Evolutionary conservation across 2,113 vertebrate genomes (phyloP).

Genomic region (Brienomyrus brachyistius): DNA sequence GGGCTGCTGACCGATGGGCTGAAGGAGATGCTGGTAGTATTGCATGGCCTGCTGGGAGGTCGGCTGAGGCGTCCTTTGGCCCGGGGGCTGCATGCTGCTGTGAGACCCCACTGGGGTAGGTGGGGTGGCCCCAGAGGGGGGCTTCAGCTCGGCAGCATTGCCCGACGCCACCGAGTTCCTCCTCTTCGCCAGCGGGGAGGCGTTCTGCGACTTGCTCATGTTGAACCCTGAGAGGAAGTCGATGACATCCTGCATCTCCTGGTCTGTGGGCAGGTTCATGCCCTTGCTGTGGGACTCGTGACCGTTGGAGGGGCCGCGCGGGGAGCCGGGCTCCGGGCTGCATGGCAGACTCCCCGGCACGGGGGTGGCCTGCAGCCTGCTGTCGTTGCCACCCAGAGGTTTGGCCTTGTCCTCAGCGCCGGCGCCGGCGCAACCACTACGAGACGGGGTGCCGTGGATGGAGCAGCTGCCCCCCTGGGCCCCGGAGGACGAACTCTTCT

Average conservation of each 20-base stretch:
- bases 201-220: constrained; percentile 96
- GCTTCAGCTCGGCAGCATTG: constrained; percentile 76
- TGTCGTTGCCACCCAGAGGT: constrained; percentile 56
- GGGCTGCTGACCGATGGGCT: constrained; percentile 73
- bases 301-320: constrained; percentile 59
- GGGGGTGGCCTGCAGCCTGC: constrained; percentile 75
- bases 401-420: constrained; percentile 79
- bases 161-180: constrained; percentile 82
- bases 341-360: constrained; percentile 71
- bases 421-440: constrained; percentile 62
- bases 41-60: constrained; percentile 75
- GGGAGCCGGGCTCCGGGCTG: constrained; percentile 39
- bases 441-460: constrained; percentile 83
- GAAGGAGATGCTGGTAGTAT: constrained; percentile 86
- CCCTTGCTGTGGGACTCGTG: constrained; percentile 81
- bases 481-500: constrained; percentile 79
- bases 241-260: constrained; percentile 99
- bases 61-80: constrained; percentile 20
- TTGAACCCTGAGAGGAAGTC: constrained; percentile 98
- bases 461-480: constrained; percentile 75
- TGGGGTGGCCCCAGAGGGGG: constrained; percentile 63
- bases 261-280: constrained; percentile 94
- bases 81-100: constrained; percentile 59
- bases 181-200: constrained; percentile 83
- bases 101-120: constrained; percentile 68